phyloP scores from a whole-genome alignment of 2,113 vertebrate species.

The Fulica atra region DNA sequence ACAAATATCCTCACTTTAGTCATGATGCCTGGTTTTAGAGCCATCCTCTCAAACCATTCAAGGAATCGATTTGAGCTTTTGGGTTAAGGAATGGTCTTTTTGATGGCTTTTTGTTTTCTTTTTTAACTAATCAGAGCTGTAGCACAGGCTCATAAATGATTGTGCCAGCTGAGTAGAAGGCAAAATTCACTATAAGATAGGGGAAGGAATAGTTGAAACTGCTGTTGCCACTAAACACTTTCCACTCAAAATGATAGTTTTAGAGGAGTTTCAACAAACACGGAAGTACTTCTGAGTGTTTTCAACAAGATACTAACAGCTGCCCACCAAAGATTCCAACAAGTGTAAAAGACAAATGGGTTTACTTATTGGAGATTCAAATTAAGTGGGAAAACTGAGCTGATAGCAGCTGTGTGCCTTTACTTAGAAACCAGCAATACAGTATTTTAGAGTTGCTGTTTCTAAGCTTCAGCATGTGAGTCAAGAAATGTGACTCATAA shows the following conservation, averaged over 20 bases:
- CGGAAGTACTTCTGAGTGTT: neutral
- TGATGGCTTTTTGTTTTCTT: neutral
- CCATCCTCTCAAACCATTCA: neutral
- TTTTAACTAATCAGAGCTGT: neutral
- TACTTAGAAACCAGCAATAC: neutral
- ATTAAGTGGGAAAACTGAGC: constrained; percentile 7
- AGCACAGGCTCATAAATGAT: neutral
- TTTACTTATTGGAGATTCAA: constrained; percentile 31
- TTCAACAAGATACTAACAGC: constrained; percentile 46
- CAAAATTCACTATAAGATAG: neutral
- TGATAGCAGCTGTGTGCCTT: constrained; percentile 4
- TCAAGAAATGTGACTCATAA: constrained; percentile 66
- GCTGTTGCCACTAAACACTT: constrained; percentile 3
- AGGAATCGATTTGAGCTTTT: neutral
- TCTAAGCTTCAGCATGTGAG: constrained; percentile 47
- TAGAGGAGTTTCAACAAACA: constrained; percentile 19
- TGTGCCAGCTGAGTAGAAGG: neutral
- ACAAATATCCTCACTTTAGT: neutral
- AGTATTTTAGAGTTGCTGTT: constrained; percentile 28
- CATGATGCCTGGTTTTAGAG: neutral
- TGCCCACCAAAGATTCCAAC: constrained; percentile 47
- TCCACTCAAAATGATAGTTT: neutral
- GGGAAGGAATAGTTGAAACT: neutral
- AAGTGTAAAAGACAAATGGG: constrained; percentile 16
- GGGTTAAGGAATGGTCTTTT: neutral